phyloP scores from a whole-genome alignment of 2,113 vertebrate species.

The Tyrannus savana region DNA sequence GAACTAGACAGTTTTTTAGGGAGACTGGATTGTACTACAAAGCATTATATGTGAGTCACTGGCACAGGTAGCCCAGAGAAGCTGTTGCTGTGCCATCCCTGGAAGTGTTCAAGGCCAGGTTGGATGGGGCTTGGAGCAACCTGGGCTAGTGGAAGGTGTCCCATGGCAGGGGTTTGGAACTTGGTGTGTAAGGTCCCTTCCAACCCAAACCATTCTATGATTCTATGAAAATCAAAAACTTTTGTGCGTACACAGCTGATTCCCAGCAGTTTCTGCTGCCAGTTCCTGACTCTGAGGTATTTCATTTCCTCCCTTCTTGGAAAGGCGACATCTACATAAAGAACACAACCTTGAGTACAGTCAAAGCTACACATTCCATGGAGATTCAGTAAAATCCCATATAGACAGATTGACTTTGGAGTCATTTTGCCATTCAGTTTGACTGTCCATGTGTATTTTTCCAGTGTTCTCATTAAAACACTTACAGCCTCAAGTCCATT shows the following conservation, averaged over 20 bases:
- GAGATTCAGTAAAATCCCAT: background rate
- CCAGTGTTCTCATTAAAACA: background rate
- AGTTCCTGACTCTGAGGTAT: background rate
- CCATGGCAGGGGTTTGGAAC: background rate
- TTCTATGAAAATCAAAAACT: background rate
- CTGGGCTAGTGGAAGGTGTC: background rate
- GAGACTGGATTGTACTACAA: background rate
- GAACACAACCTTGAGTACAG: background rate
- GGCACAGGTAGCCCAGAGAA: background rate
- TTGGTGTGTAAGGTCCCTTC: background rate
- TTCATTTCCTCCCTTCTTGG: background rate
- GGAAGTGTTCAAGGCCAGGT: background rate
- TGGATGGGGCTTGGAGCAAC: accelerated
- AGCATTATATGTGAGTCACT: background rate
- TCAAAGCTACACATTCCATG: background rate
- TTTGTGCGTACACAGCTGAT: background rate
- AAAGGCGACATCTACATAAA: background rate
- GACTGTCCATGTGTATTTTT: background rate
- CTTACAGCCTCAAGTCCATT: background rate
- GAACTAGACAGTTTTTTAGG: background rate
- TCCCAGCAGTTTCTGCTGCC: background rate
- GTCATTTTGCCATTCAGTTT: background rate
- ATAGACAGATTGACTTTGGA: background rate
- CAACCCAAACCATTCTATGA: background rate
- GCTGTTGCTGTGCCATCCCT: background rate